Base-by-base conservation (phyloP, 2,888 invertebrate genomes). In the Pasiphila rectangulata region DNA sequence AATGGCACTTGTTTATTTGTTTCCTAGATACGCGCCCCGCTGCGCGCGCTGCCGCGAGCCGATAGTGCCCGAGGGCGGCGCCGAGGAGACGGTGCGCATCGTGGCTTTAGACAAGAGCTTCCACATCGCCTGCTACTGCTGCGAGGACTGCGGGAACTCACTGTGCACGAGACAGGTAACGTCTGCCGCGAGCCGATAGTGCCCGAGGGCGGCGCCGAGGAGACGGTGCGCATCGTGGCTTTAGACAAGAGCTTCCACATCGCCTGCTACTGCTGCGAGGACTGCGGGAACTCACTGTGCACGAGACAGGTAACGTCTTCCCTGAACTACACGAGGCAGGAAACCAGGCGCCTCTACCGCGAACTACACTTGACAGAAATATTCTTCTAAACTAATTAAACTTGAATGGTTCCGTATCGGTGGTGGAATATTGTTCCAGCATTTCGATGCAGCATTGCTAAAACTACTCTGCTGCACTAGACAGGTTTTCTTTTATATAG, bases 71-170 rank as follows among this genome's bases (percentile, higher is more conserved):
- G 96, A 96, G 67, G 94, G 94, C 1, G 99, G 98, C 0, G 94
- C 97, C 59, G 98, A 98, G 57, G 99, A 99, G 83, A 98, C 99
- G 0, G 97, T 99, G 0, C 91, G 99, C 20, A 98, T 99, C 1
- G 98, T 99, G 1, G 99, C 99, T 0, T 90, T 99, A 54, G 99
- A 99, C 81, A 94, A 96, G 63, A 98, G 97, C 77, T 99, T 98
- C 83, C 99, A 99, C 80, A 94, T 98, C 30, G 92, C 94, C 35
- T 99, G 98, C 77, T 99, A 98, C 79, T 95, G 96, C 62, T 98
- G 97, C 71, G 97, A 96, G 93, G 98, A 98, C 83, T 99, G 98
- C 77, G 96, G 95, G 0, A 87, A 97, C 10, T 91, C 96, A 6
- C 87, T 99, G 24, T 97, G 97, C 6, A 96, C 97, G 0, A 94